Base-by-base conservation (phyloP, 2,113 vertebrate species). In the Seriola quinqueradiata region DNA sequence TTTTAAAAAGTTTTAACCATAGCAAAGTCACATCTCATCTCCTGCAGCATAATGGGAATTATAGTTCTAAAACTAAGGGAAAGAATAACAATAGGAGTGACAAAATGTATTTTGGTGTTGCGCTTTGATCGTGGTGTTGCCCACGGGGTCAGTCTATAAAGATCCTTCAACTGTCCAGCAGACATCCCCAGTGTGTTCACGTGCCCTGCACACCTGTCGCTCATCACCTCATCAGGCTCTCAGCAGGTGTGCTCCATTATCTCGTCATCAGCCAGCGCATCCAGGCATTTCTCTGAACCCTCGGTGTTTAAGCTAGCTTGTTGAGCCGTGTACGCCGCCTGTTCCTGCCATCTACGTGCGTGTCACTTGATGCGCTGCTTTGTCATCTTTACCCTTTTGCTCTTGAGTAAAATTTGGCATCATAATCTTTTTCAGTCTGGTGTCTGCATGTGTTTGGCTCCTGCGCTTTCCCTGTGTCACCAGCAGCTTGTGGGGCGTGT, bases 221-320 rank as follows among this genome's bases (percentile, higher is more conserved):
- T 69, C 63, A 44, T 75, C 64, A 61, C n/a, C 60, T 52, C n/a
- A 40, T 73, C 40, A 32, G 42, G 8, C 57, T 23, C 1, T 54
- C 54, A 60, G 9, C 65, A 76, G 59, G 21, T 82, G 25, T 82
- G 46, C 25, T 38, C 61, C 21, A 21, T 64, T 28, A 38, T 12
- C 11, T 44, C 38, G 67, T 52, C 23, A 72, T 4, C 58, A 64
- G 44, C 40, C 58, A 64, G 44, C 40, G n/a, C 36, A 46, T 75
- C 58, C 50, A 59, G 40, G 38, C 40, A 8, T 10, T 42, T 42
- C 8, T 52, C 58, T n/a, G 28, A 63, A 61, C 70, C 19, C 66
- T 21, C 19, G 1, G 10, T 8, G 4, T 3, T 21, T 9, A 12
- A 14, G 4, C 14, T 0, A 0, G 4, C 23, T 19, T 58, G n/a